A percentile compares a stretch with the other conserved stretches of the same genome.
These are phyloP conservation scores for Hedya salicella DNA, from an alignment of 2,888 invertebrate genomes.

Conservation along the genomic window DNA sequence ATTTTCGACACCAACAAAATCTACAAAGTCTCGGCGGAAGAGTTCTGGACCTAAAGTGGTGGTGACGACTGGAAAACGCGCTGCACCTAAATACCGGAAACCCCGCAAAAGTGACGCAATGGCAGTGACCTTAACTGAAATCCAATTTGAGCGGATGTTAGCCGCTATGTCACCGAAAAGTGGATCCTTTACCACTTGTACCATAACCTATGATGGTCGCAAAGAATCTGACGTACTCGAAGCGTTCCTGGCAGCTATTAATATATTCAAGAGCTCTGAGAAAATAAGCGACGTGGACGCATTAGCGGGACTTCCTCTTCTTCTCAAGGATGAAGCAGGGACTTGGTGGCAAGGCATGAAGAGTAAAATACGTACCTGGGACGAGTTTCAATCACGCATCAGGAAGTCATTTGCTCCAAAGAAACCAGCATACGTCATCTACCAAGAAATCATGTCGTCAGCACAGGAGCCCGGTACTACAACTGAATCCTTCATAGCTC, in stretches of 20 bases:
- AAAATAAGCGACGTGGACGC: no score
- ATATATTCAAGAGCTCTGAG: conserved; percentile 10
- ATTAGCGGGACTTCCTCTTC: no score
- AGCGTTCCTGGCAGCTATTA: conserved; percentile 24
- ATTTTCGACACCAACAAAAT: neutral
- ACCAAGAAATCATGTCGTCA: no score
- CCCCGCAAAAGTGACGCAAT: conserved; percentile 1
- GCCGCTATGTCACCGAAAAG: neutral
- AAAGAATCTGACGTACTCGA: conserved; percentile 3
- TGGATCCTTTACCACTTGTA: neutral
- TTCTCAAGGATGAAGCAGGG: no score
- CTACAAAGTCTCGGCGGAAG: neutral
- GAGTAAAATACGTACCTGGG: no score
- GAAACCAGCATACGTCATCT: no score
- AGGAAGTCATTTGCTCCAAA: no score
- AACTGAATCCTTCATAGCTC: no score
- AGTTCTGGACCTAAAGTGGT: conserved; percentile 4
- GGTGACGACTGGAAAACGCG: conserved; percentile 4
- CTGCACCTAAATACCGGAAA: neutral
- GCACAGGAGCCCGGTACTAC: no score
- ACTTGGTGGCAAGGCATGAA: no score
- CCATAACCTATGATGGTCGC: neutral
- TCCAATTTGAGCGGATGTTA: conserved; percentile 1
- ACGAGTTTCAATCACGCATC: no score
- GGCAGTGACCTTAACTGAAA: neutral